Percentiles rank a stretch among this genome's conserved stretches.
Evolutionary conservation across 2,888 invertebrate species (phyloP).

Genomic region (Pammene aurita): DNA sequence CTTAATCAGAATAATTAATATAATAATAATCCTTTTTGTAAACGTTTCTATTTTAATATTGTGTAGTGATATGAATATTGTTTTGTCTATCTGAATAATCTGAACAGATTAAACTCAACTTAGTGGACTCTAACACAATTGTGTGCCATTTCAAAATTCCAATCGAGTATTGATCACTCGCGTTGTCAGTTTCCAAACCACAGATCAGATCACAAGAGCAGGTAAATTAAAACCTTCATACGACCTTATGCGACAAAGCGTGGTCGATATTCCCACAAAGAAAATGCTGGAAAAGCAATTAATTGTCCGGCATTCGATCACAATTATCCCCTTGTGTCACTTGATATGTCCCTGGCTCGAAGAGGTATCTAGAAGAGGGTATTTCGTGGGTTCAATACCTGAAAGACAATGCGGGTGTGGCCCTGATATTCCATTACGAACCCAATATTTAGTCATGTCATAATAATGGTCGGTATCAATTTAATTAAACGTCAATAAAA

Average conservation of each 20-base stretch:
- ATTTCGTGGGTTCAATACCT: slow-evolving; percentile 70
- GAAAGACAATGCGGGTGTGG: slow-evolving; percentile 68
- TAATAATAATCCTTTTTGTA: no score
- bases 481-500: neutral
- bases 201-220: neutral
- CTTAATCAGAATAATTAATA: no score
- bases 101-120: no score
- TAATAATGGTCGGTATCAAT: slow-evolving; percentile 46
- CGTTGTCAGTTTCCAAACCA: neutral
- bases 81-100: no score
- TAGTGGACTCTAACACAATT: no score
- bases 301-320: slow-evolving; percentile 30
- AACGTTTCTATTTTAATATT: no score
- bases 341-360: slow-evolving; percentile 59
- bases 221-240: neutral
- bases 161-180: neutral
- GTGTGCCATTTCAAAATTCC: neutral
- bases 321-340: slow-evolving; percentile 52
- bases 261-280: slow-evolving; percentile 15
- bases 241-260: neutral
- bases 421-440: slow-evolving; percentile 74
- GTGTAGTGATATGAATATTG: no score
- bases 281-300: slow-evolving; percentile 32
- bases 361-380: slow-evolving; percentile 65
- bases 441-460: slow-evolving; percentile 55